Conservation (phyloP, 2,113 vertebrate genomes). For the Cisticola juncidis region DNA sequence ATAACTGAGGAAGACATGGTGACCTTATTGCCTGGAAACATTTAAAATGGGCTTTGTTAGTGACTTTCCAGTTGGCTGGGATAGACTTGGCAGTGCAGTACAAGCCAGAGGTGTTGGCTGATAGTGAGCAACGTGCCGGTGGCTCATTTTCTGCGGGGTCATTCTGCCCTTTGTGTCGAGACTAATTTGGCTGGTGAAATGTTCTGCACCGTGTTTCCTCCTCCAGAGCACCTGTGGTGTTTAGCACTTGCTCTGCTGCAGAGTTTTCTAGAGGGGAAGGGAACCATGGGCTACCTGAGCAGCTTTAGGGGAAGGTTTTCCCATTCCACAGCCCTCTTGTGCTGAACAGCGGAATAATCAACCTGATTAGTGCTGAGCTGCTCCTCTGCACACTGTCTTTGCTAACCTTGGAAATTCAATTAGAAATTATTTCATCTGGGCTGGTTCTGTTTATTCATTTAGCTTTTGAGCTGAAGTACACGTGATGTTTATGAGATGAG, state of each 20-base stretch:
- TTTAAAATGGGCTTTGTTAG: not conserved
- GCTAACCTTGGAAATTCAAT: not conserved
- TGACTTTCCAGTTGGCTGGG: not conserved
- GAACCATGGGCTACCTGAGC: fast-evolving
- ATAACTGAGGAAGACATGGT: not conserved
- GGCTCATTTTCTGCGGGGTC: fast-evolving
- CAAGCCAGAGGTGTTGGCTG: not conserved
- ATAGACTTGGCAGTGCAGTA: not conserved
- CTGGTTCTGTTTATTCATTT: not conserved
- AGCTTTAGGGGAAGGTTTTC: not conserved
- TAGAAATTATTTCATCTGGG: not conserved
- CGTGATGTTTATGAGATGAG: not conserved
- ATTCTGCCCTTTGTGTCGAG: not conserved
- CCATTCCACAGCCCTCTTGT: fast-evolving
- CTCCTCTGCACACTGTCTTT: not conserved
- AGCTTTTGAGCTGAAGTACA: not conserved
- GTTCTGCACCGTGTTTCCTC: not conserved
- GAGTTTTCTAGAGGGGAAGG: not conserved
- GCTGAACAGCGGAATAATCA: not conserved
- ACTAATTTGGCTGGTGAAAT: not conserved
- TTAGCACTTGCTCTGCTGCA: not conserved
- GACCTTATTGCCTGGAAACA: constrained; percentile 37
- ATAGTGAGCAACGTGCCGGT: fast-evolving
- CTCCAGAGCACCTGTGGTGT: not conserved
- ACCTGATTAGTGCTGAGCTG: not conserved